A percentile compares a stretch with the other conserved stretches of the same genome.
phyloP scores from a whole-genome alignment of 2,888 invertebrate genomes.

The Drosophila merina region DNA sequence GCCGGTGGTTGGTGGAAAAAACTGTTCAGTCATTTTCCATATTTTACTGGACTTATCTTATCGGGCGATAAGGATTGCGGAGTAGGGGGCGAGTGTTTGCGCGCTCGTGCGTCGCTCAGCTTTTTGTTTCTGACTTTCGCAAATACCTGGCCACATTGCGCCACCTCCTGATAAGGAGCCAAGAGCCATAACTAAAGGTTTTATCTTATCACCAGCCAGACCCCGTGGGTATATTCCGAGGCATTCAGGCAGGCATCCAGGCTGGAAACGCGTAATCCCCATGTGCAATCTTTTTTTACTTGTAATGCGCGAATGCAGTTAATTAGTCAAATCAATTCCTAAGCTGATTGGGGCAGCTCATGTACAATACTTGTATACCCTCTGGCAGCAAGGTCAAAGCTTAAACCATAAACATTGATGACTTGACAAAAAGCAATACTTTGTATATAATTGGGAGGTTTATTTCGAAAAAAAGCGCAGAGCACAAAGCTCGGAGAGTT shows the following conservation, averaged over 20 bases:
- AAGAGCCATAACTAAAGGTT: not conserved
- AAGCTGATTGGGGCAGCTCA: slow-evolving; percentile 30
- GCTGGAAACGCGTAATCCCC: slow-evolving; percentile 15
- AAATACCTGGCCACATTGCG: slow-evolving; percentile 32
- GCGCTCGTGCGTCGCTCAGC: slow-evolving; percentile 12
- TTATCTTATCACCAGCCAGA: slow-evolving; percentile 14
- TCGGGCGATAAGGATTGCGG: slow-evolving; percentile 35
- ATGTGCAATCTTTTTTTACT: slow-evolving; percentile 12
- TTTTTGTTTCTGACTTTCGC: slow-evolving; percentile 14
- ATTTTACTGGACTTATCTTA: slow-evolving; percentile 41
- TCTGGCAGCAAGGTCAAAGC: slow-evolving; percentile 65
- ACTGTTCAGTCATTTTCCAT: slow-evolving; percentile 44
- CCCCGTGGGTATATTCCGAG: not conserved
- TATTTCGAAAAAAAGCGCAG: not conserved
- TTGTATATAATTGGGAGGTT: slow-evolving; percentile 19
- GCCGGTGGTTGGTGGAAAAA: slow-evolving; percentile 11
- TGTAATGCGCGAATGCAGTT: slow-evolving; percentile 25
- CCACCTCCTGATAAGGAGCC: slow-evolving; percentile 14
- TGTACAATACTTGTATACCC: slow-evolving; percentile 5
- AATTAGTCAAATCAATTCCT: slow-evolving; percentile 42
- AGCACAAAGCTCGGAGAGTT: slow-evolving; percentile 7
- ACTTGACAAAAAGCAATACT: slow-evolving; percentile 64
- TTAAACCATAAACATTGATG: slow-evolving; percentile 72
- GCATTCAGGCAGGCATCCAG: not conserved
- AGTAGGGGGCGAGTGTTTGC: not conserved